Base-by-base conservation (phyloP, 2,797 vertebrate genomes). In the Austrolebias charrua region DNA sequence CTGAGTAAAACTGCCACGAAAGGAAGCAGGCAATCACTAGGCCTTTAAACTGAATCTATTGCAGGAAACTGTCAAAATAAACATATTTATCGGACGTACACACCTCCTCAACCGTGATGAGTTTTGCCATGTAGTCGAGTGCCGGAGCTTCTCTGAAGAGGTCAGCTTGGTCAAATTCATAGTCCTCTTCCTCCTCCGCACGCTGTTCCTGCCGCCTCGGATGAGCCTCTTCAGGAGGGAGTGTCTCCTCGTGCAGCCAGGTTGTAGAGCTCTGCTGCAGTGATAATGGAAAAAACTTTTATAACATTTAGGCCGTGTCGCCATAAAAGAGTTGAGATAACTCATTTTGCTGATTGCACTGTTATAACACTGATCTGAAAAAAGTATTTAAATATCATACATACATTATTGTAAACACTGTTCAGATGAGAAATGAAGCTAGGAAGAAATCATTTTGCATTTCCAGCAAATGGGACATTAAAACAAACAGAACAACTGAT, bases 101-200 rank as follows among this genome's bases (percentile, higher is more conserved):
- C 87, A 98, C 97, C 95, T 98, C 95, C 79, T 97, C 93, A 56
- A 99, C 92, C 82, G 95, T 93, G 91, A 99, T 99, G 79, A 93
- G 94, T 84, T 94, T 97, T 72, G 97, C 96, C 84, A 97, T 93
- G 74, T 96, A 91, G 64, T 99, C 98, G 67, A 98, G 92, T 40
- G 94, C 94, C 71, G 93, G 89, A 46, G 88, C 91, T 82, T 94
- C 94, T 66, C 92, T 92, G 9, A 92, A 77, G 42, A 92, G 81
- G 47, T 88, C 84, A 53, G 63, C 69, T 13, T 57, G 76, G 49
- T 87, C 82, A 35, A 80, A 58, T 42, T 88, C 87, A 15, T 84
- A 84, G 10, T 84, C 81, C 0, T 76, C 64, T 10, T 76, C 71
- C 20, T 71, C 66, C 44, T 71, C 58, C 10, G 60, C 57, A 19